A percentile compares a stretch with the other conserved stretches of the same genome.
These are phyloP conservation scores for Thomomys bottae DNA, from an alignment of 2,113 vertebrate species.

Conservation along the genomic window DNA sequence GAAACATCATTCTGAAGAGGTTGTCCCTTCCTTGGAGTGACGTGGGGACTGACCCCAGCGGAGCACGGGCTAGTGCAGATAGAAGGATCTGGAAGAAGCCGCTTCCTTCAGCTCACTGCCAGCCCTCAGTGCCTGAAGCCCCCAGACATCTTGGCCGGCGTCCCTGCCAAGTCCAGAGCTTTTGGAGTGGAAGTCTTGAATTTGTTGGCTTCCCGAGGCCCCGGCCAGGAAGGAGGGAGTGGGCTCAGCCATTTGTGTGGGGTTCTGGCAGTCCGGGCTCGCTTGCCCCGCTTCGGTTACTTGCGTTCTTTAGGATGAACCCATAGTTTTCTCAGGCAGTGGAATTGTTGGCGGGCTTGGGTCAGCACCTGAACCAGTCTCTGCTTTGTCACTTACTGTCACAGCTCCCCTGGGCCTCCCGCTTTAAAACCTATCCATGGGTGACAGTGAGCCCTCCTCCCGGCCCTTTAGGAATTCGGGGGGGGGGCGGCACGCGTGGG, in stretches of 20 bases:
- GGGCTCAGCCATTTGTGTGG: background rate
- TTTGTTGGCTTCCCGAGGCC: background rate
- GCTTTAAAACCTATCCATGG: too few species aligned
- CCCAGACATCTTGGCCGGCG: fast-evolving
- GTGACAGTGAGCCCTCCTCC: background rate
- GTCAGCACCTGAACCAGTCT: background rate
- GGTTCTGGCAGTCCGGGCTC: background rate
- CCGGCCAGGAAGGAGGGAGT: background rate
- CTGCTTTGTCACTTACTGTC: background rate
- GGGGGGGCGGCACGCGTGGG: background rate
- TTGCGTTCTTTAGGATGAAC: background rate
- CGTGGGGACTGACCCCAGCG: too few species aligned
- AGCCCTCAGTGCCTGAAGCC: fast-evolving
- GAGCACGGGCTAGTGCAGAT: too few species aligned
- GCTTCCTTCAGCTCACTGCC: fast-evolving
- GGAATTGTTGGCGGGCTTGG: background rate
- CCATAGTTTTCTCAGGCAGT: background rate
- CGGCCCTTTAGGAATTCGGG: background rate
- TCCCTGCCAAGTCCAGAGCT: background rate
- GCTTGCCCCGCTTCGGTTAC: background rate
- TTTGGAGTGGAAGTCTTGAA: background rate
- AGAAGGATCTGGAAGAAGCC: background rate
- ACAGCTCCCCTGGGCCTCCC: background rate
- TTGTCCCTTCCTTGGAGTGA: background rate
- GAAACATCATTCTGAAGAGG: too few species aligned